phyloP scores from a whole-genome alignment of 2,797 vertebrate species.

The Acrocephalus scirpaceus region DNA sequence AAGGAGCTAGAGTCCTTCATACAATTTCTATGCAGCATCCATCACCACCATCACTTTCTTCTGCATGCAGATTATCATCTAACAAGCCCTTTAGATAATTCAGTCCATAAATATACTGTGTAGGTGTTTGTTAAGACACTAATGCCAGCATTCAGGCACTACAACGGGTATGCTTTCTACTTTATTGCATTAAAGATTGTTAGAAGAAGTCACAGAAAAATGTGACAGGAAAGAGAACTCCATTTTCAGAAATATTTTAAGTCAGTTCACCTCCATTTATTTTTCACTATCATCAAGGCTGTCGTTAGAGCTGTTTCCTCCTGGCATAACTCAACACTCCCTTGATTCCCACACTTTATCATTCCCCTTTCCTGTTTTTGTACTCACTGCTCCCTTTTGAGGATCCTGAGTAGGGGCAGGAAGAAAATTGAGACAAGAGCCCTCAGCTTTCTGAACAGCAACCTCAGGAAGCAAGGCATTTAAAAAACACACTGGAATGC shows the following conservation, averaged over 20 bases:
- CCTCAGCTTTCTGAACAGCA: not conserved
- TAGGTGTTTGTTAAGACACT: not conserved
- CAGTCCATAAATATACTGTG: not conserved
- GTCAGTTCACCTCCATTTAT: not conserved
- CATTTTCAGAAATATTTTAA: not conserved
- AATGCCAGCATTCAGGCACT: not conserved
- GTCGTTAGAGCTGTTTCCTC: not conserved
- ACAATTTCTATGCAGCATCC: not conserved
- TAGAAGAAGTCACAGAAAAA: not conserved
- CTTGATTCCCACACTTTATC: slow-evolving; percentile 20
- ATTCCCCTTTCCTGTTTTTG: slow-evolving; percentile 44
- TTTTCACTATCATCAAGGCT: not conserved
- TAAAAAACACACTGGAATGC: not conserved
- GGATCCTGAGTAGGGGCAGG: not conserved
- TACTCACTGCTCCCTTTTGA: not conserved
- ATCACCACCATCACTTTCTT: not conserved
- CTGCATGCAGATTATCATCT: not conserved
- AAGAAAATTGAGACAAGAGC: fast-evolving
- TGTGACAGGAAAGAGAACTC: not conserved
- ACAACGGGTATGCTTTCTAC: not conserved
- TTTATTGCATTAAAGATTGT: not conserved
- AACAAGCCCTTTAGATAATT: not conserved
- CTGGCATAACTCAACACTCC: not conserved
- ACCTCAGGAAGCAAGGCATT: not conserved
- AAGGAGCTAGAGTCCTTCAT: not conserved